Evolutionary conservation across 2,797 vertebrate species (phyloP).

Genomic region (Chaetodon trifasciatus): DNA sequence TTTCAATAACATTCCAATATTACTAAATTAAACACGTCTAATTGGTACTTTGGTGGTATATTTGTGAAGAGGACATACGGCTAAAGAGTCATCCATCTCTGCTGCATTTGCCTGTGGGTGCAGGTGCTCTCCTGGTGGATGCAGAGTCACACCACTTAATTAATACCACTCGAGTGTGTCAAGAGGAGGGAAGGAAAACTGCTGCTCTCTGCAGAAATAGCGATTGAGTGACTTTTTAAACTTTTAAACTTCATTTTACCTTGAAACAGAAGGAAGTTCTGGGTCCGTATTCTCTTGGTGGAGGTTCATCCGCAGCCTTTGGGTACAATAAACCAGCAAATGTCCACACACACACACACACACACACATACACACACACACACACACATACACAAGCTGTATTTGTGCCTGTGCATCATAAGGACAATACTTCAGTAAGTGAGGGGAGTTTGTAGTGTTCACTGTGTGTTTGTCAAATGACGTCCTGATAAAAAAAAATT

Average conservation of each 20-base stretch:
- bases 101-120: constrained; percentile 45
- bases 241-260: constrained; percentile 62
- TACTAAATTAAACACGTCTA: constrained; percentile 15
- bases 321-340: constrained; percentile 37
- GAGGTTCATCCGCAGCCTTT: constrained; percentile 33
- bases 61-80: constrained; percentile 3
- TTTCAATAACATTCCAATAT: background rate
- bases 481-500: background rate
- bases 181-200: constrained; percentile 60
- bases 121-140: constrained; percentile 58
- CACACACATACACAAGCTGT: background rate
- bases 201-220: constrained; percentile 62
- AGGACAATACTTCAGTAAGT: constrained; percentile 11
- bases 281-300: constrained; percentile 39
- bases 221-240: constrained; percentile 62
- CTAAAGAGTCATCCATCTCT: constrained; percentile 38
- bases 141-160: constrained; percentile 69
- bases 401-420: background rate
- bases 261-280: constrained; percentile 38
- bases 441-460: constrained; percentile 36
- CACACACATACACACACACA: background rate
- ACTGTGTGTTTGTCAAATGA: background rate
- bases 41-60: constrained; percentile 8
- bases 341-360: constrained; percentile 14
- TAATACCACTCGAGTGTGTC: constrained; percentile 72